Base-by-base conservation (phyloP, 2,888 invertebrate species). In the Amiota mariae region DNA sequence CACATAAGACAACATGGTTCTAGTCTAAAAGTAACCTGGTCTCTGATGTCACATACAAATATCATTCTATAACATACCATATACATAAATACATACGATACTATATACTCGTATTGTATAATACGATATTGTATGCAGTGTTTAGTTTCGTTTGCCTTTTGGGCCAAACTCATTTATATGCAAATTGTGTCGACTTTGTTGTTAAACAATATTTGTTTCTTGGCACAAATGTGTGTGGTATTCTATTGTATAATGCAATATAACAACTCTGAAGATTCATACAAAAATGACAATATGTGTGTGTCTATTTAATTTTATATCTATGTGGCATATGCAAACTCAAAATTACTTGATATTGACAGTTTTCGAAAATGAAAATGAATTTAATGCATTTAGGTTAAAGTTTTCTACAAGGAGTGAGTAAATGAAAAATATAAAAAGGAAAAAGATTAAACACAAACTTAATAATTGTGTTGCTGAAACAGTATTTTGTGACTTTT, bases 91-190 rank as follows among this genome's bases (percentile, higher is more conserved):
- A 24, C 3, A 24, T 24, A 2, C 2, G 1, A 24, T 3, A 24
- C 3, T 1, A 1, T 1, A 24, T 36, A 36, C 36, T 36, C 36
- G 36, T 36, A 36, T 36, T 36, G 36, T 36, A 36, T 36, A 36
- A 4, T 36, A 36, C 36, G 6, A 36, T 36, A 36, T 36, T 6
- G 36, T 36, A 36, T 36, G 36, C 36, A 36, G 6, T 15, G 15
- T 83, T 83, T 84, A 78, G 86, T 80, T 83, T 85, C 83, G 83
- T 85, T 72, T 84, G 81, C 86, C 83, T 85, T 85, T 66, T 78
- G 83, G 83, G 83, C 83, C 73, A 85, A 83, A 85, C 85, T 83
- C 86, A 83, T 83, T 83, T 83, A 84, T 78, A 83, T 83, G 83
- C 86, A 83, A 83, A 83, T 83, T 85, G 84, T 75, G 18, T 15